Percentiles rank a stretch among this genome's conserved stretches.
Conservation (phyloP, 2,888 invertebrate genomes). For the Dryobota labecula region DNA sequence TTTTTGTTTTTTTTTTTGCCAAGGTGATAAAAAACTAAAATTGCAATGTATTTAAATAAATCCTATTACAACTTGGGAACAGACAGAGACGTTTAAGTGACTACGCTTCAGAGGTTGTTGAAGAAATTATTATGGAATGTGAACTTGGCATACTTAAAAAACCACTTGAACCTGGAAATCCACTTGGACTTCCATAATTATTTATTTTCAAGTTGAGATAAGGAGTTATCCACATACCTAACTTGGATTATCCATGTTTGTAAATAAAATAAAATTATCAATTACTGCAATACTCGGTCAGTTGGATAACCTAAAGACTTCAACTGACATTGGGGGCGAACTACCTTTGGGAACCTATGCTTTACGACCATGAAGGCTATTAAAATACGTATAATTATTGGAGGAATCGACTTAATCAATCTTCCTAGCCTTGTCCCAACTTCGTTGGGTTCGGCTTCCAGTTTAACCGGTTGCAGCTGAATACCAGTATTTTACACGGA, state of each 20-base stretch:
- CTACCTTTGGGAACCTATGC: slow-evolving; percentile 7
- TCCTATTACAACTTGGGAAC: not conserved
- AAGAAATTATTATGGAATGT: not conserved
- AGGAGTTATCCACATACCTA: not conserved
- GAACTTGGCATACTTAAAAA: not conserved
- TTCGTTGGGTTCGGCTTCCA: too few species aligned
- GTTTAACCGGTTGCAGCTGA: too few species aligned
- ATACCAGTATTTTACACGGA: too few species aligned
- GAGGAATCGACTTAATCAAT: not conserved
- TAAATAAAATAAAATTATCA: not conserved
- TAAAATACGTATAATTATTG: not conserved
- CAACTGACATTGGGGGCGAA: not conserved
- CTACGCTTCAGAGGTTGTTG: not conserved
- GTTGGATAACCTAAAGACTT: not conserved
- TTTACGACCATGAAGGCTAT: not conserved
- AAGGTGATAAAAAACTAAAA: not conserved
- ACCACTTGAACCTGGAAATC: too few species aligned
- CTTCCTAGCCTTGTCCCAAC: too few species aligned
- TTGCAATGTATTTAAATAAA: not conserved
- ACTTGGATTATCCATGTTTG: not conserved
- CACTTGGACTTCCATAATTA: not conserved
- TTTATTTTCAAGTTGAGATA: not conserved
- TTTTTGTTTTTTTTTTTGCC: not conserved
- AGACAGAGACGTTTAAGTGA: not conserved
- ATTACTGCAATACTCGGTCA: not conserved